These are phyloP conservation scores for Trachops cirrhosus DNA, from an alignment of 2,797 vertebrate species.

Conservation along the genomic window DNA sequence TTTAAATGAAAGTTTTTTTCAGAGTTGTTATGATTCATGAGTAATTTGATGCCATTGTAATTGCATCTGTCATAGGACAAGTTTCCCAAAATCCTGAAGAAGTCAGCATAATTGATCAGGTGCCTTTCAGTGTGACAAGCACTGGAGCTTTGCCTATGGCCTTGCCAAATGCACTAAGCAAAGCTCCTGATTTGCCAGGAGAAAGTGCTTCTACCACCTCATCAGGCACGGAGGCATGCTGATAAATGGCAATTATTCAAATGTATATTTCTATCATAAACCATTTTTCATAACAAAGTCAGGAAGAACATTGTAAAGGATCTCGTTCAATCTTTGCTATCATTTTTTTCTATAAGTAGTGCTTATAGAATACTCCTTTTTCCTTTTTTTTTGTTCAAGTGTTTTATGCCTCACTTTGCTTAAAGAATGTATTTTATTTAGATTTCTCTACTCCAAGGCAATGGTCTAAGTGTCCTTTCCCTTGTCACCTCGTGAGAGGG, in stretches of 20 bases:
- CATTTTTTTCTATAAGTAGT: neutral
- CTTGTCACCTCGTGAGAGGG: neutral
- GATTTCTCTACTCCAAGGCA: neutral
- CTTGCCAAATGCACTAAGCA: neutral
- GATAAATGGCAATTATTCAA: neutral
- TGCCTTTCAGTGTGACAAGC: neutral
- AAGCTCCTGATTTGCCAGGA: neutral
- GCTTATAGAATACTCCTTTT: neutral
- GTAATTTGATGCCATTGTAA: neutral
- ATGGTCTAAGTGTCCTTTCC: neutral
- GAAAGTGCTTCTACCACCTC: neutral
- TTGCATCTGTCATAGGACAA: neutral
- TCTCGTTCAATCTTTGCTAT: neutral
- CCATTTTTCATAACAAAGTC: neutral
- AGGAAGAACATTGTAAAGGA: neutral
- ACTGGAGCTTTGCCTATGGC: accelerated
- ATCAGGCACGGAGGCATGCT: neutral
- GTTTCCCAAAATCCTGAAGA: neutral
- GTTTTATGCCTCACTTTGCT: neutral
- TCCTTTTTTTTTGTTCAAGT: neutral
- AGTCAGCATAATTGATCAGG: neutral
- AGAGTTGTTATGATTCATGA: neutral
- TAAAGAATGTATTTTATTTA: neutral
- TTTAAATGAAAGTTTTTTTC: neutral
- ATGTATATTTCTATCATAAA: neutral